Base-by-base conservation (phyloP, 2,888 invertebrate genomes). In the Eremobia ochroleuca region DNA sequence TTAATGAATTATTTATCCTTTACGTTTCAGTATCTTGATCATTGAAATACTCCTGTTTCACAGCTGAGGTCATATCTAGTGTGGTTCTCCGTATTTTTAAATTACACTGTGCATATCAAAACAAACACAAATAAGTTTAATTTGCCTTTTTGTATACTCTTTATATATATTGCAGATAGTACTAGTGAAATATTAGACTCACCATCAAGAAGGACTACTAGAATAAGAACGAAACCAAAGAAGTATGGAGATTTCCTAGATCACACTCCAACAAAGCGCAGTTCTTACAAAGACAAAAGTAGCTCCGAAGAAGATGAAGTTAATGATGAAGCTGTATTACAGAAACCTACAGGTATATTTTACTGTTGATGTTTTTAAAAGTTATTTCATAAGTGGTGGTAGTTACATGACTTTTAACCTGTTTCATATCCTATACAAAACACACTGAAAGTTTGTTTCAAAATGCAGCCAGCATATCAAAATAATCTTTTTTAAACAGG, bases 181-280 rank as follows among this genome's bases (percentile, higher is more conserved):
- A 69, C 61, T 25, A 64, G 75, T 69, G 86, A 87, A 40, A 66
- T 25, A 31, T 28, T 62, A 37, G 81, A 82, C 15, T 92, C 94
- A n/a, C 94, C 94, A 46, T 93, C 94, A 31, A 92, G 94, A 89
- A 92, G 95, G 75, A 91, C 94, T 40, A 88, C 88, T 11, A 92
- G 96, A 86, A 88, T 91, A 46, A 92, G 96, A 79, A 93, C 82
- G 58, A 95, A 93, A 85, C 96, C 96, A 59, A 94, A 94, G 77
- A 96, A 94, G 89, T 96, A 93, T 92, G 94, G 93, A 25, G 95
- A 96, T 69, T 96, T 92, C 79, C 70, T 95, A 59, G 92, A 93
- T 15, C 43, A 84, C 40, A 90, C 95, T 5, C 93, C 95, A 65
- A 89, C 88, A 1, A 96, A 94, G 83, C 90, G 88, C 58, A 91